Conservation (phyloP, 2,797 vertebrate species). For the Momotus momota region DNA sequence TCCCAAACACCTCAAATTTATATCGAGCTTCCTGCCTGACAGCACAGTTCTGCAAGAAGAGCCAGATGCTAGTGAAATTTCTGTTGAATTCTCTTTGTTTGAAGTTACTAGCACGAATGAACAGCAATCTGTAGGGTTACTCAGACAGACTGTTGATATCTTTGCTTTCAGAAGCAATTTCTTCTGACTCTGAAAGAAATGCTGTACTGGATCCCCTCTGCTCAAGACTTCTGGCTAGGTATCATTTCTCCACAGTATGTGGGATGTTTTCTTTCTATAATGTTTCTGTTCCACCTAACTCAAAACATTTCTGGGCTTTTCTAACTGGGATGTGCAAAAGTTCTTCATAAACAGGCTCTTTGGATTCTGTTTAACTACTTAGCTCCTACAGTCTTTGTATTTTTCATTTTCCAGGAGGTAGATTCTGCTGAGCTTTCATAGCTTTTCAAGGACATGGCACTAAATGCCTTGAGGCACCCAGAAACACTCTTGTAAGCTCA, state of each 20-base stretch:
- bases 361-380: not conserved
- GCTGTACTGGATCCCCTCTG: not conserved
- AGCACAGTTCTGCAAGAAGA: not conserved
- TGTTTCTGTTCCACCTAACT: not conserved
- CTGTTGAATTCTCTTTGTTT: not conserved
- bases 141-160: not conserved
- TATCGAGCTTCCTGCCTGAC: not conserved
- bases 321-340: not conserved
- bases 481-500: not conserved
- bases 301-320: not conserved
- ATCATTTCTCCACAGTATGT: not conserved
- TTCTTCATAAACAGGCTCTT: not conserved
- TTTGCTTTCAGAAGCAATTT: slow-evolving; percentile 32
- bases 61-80: not conserved
- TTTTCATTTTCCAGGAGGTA: slow-evolving; percentile 3
- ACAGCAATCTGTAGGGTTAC: not conserved
- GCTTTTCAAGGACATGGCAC: not conserved
- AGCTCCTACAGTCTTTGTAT: not conserved
- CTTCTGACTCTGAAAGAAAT: not conserved
- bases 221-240: not conserved
- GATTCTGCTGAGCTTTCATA: not conserved
- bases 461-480: not conserved
- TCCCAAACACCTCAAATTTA: not conserved
- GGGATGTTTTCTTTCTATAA: not conserved
- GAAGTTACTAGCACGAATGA: not conserved